Base-by-base conservation (phyloP, 2,797 vertebrate genomes). In the Ambastaia sidthimunki region DNA sequence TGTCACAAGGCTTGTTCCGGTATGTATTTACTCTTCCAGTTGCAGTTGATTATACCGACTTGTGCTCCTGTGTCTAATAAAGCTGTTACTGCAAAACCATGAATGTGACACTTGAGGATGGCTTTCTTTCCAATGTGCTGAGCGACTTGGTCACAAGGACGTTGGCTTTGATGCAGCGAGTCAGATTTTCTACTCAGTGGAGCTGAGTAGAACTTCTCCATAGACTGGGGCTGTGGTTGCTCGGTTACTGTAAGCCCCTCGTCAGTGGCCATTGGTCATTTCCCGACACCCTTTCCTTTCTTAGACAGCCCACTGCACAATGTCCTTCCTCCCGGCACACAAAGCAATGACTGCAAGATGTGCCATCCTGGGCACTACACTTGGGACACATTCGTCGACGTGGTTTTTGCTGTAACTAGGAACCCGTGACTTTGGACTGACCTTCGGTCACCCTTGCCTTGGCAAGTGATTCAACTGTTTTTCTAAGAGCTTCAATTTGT, bases 401-500 rank as follows among this genome's bases (percentile, higher is more conserved):
- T 13, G 54, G 3, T 41, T 19, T 7, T 25, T 48, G 62, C 52
- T 19, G 15, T 54, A 74, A 60, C 19, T n/a, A n/a, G n/a, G n/a
- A n/a, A n/a, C n/a, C n/a, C n/a, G n/a, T n/a, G n/a, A n/a, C n/a
- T n/a, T n/a, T n/a, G n/a, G n/a, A n/a, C n/a, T n/a, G n/a, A n/a
- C n/a, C n/a, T 28, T 4, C 2, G 4, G 28, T 28, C 28, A 28
- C 28, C 28, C 28, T 28, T 28, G 2, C 4, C 4, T 2, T 28
- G 28, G 28, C 4, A 28, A 74, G 71, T 5, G 66, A 65, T 21
- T 23, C 76, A 16, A 76, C 44, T 2, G 21, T 59, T 0, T 55
- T 31, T 4, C 68, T 57, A 10, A 72, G 52, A 3, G 52, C 63
- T 66, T 74, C 63, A 6, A 59, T 68, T 52, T 66, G 74, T 52